Evolutionary conservation across 2,888 invertebrate genomes (phyloP).

Genomic region (Aradus depressus): DNA sequence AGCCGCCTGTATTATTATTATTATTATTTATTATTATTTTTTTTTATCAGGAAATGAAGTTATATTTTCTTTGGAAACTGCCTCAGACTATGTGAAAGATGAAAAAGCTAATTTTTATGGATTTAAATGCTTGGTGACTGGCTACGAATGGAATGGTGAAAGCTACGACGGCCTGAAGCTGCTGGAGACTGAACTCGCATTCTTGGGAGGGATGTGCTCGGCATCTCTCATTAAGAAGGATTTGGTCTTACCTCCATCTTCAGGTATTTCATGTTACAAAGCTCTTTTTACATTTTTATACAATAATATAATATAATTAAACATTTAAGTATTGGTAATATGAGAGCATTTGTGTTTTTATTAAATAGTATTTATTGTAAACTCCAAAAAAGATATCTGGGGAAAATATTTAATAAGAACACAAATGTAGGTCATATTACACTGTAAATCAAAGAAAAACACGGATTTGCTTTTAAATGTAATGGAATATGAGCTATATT

Average conservation of each 20-base stretch:
- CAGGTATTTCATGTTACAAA: conserved; percentile 38
- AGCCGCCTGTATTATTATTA: neutral
- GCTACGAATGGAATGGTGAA: conserved; percentile 63
- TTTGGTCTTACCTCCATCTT: conserved; percentile 51
- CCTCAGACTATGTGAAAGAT: conserved; percentile 86
- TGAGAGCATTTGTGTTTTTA: neutral
- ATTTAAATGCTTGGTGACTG: conserved; percentile 71
- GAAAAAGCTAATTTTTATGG: conserved; percentile 69
- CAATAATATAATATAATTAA: too few species aligned
- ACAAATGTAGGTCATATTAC: too few species aligned
- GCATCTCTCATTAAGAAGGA: conserved; percentile 78
- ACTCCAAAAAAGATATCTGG: neutral
- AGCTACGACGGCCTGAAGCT: conserved; percentile 49
- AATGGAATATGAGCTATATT: too few species aligned
- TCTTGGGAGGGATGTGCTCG: conserved; percentile 84
- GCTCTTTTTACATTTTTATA: neutral
- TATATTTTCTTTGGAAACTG: conserved; percentile 89
- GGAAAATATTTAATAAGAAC: neutral
- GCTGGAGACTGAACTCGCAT: conserved; percentile 80
- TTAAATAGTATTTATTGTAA: neutral
- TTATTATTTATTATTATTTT: neutral
- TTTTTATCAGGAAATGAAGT: conserved; percentile 69
- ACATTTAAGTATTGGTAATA: neutral
- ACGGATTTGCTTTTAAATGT: too few species aligned
- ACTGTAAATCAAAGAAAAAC: too few species aligned